phyloP scores from a whole-genome alignment of 2,113 vertebrate species.

The Labrus mixtus region DNA sequence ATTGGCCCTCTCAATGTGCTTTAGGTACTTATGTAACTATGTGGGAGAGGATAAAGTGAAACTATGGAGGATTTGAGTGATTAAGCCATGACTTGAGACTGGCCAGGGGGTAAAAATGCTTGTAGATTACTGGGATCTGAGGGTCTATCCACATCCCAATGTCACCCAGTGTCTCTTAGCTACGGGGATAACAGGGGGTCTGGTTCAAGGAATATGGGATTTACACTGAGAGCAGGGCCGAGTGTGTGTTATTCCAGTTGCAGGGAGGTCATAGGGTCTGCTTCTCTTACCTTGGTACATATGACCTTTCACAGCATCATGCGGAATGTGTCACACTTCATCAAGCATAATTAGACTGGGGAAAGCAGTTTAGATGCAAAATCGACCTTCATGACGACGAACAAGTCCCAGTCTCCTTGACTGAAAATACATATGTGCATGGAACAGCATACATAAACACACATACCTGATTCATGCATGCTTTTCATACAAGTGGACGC shows the following conservation, averaged over 20 bases:
- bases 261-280: constrained; percentile 31
- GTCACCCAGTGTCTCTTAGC: constrained; percentile 41
- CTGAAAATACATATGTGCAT: constrained; percentile 16
- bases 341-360: constrained; percentile 53
- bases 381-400: constrained; percentile 37
- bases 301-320: constrained; percentile 33
- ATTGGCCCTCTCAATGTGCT: constrained; percentile 8
- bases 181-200: constrained; percentile 17
- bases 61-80: constrained; percentile 43
- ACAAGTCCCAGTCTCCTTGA: constrained; percentile 32
- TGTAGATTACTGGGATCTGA: constrained; percentile 50
- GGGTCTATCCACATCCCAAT: constrained; percentile 36
- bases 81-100: constrained; percentile 34
- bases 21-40: constrained; percentile 39
- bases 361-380: constrained; percentile 27
- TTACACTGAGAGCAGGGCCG: constrained; percentile 25
- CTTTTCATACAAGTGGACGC: constrained; percentile 19
- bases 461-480: constrained; percentile 41
- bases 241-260: constrained; percentile 13
- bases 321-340: constrained; percentile 57
- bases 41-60: constrained; percentile 43
- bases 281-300: not conserved
- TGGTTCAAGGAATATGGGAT: constrained; percentile 45
- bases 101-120: constrained; percentile 30
- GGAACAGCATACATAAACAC: not conserved